Evolutionary conservation across 2,888 invertebrate species (phyloP).

Genomic region (Hydroisotoma schaefferi): DNA sequence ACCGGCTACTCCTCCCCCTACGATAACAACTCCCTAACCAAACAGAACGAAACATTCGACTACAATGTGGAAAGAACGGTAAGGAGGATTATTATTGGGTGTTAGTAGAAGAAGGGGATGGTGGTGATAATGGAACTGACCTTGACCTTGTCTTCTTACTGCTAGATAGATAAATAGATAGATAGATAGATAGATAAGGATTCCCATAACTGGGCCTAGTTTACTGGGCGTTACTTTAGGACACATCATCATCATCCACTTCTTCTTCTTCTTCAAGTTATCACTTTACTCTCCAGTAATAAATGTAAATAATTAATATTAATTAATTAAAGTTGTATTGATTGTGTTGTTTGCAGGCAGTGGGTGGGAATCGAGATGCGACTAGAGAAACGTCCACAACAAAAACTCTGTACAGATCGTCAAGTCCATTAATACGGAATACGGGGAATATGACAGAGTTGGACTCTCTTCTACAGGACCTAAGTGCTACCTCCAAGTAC

Average conservation of each 20-base stretch:
- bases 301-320: too few species aligned
- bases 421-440: slow-evolving; percentile 47
- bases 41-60: slow-evolving; percentile 48
- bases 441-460: slow-evolving; percentile 64
- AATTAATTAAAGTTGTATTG: slow-evolving; percentile 5
- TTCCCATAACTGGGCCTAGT: too few species aligned
- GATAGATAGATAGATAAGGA: too few species aligned
- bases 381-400: slow-evolving; percentile 54
- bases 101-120: neutral
- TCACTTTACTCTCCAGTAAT: too few species aligned
- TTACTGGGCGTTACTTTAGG: too few species aligned
- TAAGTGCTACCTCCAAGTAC: slow-evolving; percentile 59
- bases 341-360: slow-evolving; percentile 57
- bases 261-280: too few species aligned
- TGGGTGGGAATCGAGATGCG: slow-evolving; percentile 59
- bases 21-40: slow-evolving; percentile 41
- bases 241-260: too few species aligned
- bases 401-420: slow-evolving; percentile 49
- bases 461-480: slow-evolving; percentile 84
- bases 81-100: slow-evolving; percentile 19
- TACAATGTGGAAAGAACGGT: slow-evolving; percentile 48
- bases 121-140: too few species aligned
- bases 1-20: slow-evolving; percentile 43
- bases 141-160: too few species aligned
- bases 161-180: too few species aligned